Percentiles rank a stretch among this genome's conserved stretches.
Evolutionary conservation across 2,113 vertebrate genomes (phyloP).

Genomic region (Eira barbara): DNA sequence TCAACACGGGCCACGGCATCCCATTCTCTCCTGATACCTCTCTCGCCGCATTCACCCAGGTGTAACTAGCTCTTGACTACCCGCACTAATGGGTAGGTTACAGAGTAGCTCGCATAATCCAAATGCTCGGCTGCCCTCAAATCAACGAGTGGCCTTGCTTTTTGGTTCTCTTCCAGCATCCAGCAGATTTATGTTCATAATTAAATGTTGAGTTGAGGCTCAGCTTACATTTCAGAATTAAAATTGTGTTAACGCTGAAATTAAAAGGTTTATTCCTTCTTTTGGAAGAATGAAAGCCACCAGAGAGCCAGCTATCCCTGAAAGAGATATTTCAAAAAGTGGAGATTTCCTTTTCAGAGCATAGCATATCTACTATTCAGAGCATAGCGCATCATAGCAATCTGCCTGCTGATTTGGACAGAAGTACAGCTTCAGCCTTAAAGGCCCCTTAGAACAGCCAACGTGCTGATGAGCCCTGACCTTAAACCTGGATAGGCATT

Average conservation of each 20-base stretch:
- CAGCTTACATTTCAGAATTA: slow-evolving; percentile 12
- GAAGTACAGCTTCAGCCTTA: background rate
- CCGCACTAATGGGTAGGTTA: background rate
- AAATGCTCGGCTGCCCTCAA: background rate
- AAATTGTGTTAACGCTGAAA: background rate
- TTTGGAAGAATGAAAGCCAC: background rate
- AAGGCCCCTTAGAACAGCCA: background rate
- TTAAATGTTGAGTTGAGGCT: background rate
- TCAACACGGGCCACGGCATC: fast-evolving
- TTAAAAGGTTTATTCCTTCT: background rate
- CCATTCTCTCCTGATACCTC: background rate
- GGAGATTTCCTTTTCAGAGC: background rate
- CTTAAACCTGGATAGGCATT: background rate
- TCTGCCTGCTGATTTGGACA: background rate
- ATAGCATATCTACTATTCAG: background rate
- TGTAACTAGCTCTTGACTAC: background rate
- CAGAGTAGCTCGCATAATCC: no score
- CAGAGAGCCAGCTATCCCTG: background rate
- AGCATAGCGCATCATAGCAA: background rate
- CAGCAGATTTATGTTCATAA: background rate
- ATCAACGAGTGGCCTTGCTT: background rate
- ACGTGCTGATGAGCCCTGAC: no score
- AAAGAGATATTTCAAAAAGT: background rate
- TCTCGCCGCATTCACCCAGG: background rate
- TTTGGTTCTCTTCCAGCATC: background rate